These are phyloP conservation scores for Micromesistius poutassou DNA, from an alignment of 2,797 vertebrate genomes.

Conservation along the genomic window DNA sequence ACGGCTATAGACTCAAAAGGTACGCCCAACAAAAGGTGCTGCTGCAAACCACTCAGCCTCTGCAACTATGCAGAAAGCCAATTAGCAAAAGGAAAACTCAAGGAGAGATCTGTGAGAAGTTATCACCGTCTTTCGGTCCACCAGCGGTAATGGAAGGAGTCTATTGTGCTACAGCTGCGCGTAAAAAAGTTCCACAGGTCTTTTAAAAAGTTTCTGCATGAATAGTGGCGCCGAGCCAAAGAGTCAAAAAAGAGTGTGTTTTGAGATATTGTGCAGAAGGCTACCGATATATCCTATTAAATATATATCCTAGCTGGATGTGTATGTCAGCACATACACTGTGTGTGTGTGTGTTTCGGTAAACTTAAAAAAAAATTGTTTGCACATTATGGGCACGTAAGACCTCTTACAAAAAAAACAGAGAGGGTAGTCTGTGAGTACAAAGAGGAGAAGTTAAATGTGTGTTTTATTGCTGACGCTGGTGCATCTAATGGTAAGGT, in stretches of 20 bases:
- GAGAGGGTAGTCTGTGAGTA: neutral
- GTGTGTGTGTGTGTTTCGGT: neutral
- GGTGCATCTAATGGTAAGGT: neutral
- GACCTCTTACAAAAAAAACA: neutral
- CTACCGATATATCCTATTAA: too few relatives aligned
- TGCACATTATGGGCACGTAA: neutral
- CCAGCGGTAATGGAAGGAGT: neutral
- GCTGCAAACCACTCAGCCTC: neutral
- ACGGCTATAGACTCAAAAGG: neutral
- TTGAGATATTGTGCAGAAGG: neutral
- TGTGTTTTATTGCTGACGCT: neutral
- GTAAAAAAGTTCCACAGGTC: neutral
- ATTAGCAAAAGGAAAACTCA: neutral
- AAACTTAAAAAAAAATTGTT: neutral
- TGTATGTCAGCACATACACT: neutral
- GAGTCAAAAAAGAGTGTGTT: too few relatives aligned
- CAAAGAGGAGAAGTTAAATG: neutral
- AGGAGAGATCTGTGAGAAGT: conserved; percentile 1
- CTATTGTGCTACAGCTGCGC: neutral
- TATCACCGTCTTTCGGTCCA: neutral
- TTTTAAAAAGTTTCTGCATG: neutral
- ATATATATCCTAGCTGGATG: neutral
- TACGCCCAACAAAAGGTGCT: neutral
- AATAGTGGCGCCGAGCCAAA: neutral
- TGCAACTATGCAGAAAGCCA: neutral